Evolutionary conservation across 2,113 vertebrate species (phyloP), one percentile per base, ranked within the genome.

Genomic region (Pungitius pungitius): DNA sequence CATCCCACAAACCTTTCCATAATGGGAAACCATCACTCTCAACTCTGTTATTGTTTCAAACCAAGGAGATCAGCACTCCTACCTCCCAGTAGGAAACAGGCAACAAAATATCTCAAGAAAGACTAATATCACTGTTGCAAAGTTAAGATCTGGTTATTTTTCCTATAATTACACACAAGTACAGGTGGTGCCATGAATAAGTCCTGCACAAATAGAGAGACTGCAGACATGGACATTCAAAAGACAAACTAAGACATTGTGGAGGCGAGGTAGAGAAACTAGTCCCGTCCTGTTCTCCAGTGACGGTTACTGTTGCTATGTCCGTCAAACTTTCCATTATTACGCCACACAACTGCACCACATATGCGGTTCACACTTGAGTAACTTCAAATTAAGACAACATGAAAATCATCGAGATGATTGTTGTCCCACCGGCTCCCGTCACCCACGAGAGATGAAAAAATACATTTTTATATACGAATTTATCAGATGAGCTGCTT

Each of bases 1-100:
- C 66, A 81, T 79, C 82, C 84, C 82, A 81, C 84, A 86, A 83
- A 83, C 74, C 27, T 89, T 90, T 90, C 87, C 85, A 87, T 82
- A 65, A 85, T 63, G 24, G 75, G 67, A 86, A 80, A 65, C 81
- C 83, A 86, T 79, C 17, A 10, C 61, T 72, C 63, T 83, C 56
- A 47, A 49, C 64, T 61, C 45, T 82, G 78, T 69, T 26, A 1
- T 35, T 22, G 49, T 62, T 82, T 70, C 86, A 87, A 85, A 82
- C 75, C 76, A 30, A 74, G 52, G 58, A 78, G 47, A 71, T 86
- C 69, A 61, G 35, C 24, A 1, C 75, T 55, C 57, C 63, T 69
- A 65, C 83, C 83, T 77, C 77, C 74, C 86, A 82, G 60, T 52
- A 40, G 66, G 76, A 71, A 61, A 67, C 62, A 72, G 69, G 54